These are phyloP conservation scores for Drosophila conformis DNA, from an alignment of 2,888 invertebrate genomes.

Conservation along the genomic window DNA sequence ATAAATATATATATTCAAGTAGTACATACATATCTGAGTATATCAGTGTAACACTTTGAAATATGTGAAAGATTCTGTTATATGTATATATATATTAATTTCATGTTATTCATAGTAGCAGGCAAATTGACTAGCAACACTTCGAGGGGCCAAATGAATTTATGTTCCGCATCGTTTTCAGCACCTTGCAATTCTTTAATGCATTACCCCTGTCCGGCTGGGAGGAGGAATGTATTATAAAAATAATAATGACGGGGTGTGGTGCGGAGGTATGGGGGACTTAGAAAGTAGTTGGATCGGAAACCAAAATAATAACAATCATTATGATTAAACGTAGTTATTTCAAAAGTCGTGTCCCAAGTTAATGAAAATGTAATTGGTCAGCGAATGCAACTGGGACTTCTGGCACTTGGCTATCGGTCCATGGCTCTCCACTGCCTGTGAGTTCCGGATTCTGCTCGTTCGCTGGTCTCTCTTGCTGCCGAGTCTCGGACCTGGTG, in stretches of 20 bases:
- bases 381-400: conserved; percentile 81
- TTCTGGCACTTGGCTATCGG: conserved; percentile 33
- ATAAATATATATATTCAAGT: not conserved
- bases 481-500: conserved; percentile 13
- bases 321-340: conserved; percentile 85
- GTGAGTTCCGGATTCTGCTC: conserved; percentile 2
- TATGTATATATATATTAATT: not conserved
- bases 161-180: conserved; percentile 65
- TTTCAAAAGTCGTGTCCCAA: conserved; percentile 85
- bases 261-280: not conserved
- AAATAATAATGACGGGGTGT: conserved; percentile 46
- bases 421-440: conserved; percentile 26
- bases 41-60: conserved; percentile 11
- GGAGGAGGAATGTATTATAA: conserved; percentile 41
- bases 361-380: conserved; percentile 86
- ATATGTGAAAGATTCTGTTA: not conserved
- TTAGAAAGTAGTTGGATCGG: conserved; percentile 58
- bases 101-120: conserved; percentile 35
- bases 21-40: not conserved
- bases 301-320: conserved; percentile 83
- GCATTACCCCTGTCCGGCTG: conserved; percentile 33
- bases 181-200: conserved; percentile 64
- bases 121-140: conserved; percentile 39
- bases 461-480: not conserved
- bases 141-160: conserved; percentile 54